Evolutionary conservation across 53 echinoderm and acorn worm genomes (phyloP).

Genomic region (Luidia sarsii): DNA sequence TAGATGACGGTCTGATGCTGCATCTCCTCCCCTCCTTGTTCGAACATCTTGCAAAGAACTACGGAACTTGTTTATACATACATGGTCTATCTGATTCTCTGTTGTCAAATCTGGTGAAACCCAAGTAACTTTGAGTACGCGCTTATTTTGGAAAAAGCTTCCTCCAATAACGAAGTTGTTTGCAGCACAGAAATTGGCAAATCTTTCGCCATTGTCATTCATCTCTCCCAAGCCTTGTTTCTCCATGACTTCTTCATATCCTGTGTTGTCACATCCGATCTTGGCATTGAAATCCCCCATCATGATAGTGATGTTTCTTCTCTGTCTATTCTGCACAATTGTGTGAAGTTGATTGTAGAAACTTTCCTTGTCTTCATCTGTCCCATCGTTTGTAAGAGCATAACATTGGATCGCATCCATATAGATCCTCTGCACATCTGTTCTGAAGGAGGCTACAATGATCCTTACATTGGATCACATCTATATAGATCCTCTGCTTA

Average conservation of each 20-base stretch:
- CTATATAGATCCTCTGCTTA: slow-evolving; percentile 5
- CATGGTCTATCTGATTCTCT: slow-evolving; percentile 52
- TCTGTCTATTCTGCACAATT: slow-evolving; percentile 7
- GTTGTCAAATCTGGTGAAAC: slow-evolving; percentile 37
- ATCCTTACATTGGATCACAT: slow-evolving; percentile 40
- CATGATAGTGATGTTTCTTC: slow-evolving; percentile 9
- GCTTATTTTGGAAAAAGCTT: slow-evolving; percentile 27
- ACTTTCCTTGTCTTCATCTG: slow-evolving; percentile 10
- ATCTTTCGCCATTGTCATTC: slow-evolving; percentile 27
- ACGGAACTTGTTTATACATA: slow-evolving; percentile 25
- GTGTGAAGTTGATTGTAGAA: slow-evolving; percentile 45
- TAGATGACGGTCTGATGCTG: slow-evolving; percentile 11
- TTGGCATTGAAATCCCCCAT: slow-evolving; percentile 57
- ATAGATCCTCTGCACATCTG: slow-evolving; percentile 8
- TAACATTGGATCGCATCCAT: slow-evolving; percentile 42
- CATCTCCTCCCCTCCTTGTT: slow-evolving; percentile 22
- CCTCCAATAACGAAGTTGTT: slow-evolving; percentile 48
- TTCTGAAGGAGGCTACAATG: slow-evolving; percentile 29
- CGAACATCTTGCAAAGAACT: neutral
- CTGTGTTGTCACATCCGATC: slow-evolving; percentile 18
- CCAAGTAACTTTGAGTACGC: slow-evolving; percentile 41
- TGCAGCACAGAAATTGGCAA: slow-evolving; percentile 22
- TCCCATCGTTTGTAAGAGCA: slow-evolving; percentile 39
- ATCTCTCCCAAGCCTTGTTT: slow-evolving; percentile 22
- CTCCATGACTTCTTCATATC: slow-evolving; percentile 37